A percentile compares a stretch with the other conserved stretches of the same genome.
phyloP scores from a whole-genome alignment of 53 echinoderm and acorn worm species.

The Stichopus horrens region DNA sequence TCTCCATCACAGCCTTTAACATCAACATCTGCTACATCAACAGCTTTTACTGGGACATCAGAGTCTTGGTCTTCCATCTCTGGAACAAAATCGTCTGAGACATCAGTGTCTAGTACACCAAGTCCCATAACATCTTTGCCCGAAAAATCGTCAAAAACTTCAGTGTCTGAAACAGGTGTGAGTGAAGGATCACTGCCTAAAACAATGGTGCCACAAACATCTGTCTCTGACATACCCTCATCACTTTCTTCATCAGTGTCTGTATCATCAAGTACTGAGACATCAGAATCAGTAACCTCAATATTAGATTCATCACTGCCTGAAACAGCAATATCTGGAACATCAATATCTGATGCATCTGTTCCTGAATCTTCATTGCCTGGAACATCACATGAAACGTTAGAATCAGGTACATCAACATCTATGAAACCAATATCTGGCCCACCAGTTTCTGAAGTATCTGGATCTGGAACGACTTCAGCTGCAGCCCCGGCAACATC shows the following conservation, averaged over 20 bases:
- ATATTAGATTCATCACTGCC: slow-evolving; percentile 6
- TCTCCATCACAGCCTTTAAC: too few species aligned
- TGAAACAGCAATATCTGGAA: neutral
- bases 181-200: neutral
- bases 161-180: neutral
- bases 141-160: neutral
- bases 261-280: neutral
- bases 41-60: too few species aligned
- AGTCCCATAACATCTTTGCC: too few species aligned
- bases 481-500: too few species aligned
- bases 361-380: slow-evolving; percentile 21
- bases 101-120: too few species aligned
- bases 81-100: too few species aligned
- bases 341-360: neutral
- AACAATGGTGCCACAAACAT: neutral
- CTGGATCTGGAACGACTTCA: too few species aligned
- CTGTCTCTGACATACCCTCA: neutral
- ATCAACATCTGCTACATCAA: too few species aligned
- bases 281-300: slow-evolving; percentile 30
- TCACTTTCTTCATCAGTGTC: too few species aligned
- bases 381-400: neutral
- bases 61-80: too few species aligned
- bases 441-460: too few species aligned
- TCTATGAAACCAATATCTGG: slow-evolving; percentile 21
- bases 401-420: slow-evolving; percentile 31